Evolutionary conservation across 2,113 vertebrate genomes (phyloP).

Genomic region (Chloropsis cyanopogon): DNA sequence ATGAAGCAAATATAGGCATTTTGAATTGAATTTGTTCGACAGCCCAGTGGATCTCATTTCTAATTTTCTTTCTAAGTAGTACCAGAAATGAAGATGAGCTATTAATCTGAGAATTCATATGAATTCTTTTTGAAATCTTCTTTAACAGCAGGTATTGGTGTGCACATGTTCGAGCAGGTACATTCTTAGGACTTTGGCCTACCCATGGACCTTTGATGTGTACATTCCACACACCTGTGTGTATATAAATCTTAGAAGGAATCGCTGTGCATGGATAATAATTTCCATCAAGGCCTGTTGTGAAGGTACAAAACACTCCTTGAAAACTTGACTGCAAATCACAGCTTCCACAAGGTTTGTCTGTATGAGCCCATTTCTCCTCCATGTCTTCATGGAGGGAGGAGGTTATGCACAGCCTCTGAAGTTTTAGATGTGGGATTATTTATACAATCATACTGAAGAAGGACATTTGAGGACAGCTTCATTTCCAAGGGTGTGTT

Average conservation of each 20-base stretch:
- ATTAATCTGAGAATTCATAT: neutral
- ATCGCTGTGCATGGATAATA: neutral
- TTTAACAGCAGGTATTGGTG: neutral
- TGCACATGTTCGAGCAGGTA: accelerated
- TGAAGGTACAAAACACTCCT: neutral
- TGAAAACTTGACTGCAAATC: neutral
- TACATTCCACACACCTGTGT: neutral
- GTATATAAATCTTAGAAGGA: neutral
- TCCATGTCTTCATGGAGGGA: neutral
- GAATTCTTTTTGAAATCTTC: neutral
- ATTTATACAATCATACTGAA: too few species aligned
- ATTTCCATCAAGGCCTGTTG: neutral
- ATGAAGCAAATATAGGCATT: neutral
- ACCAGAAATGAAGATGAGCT: neutral
- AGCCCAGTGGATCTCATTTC: neutral
- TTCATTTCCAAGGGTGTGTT: neutral
- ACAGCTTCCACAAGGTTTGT: neutral
- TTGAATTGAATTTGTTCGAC: neutral
- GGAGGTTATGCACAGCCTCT: neutral
- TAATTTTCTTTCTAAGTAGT: neutral
- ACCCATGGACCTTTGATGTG: neutral
- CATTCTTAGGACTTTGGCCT: neutral
- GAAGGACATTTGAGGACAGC: neutral
- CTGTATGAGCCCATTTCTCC: neutral
- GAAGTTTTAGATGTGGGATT: neutral